Percentiles rank a stretch among this genome's conserved stretches.
Conservation (phyloP, 2,113 vertebrate species). For the Trematocara nigrifrons region DNA sequence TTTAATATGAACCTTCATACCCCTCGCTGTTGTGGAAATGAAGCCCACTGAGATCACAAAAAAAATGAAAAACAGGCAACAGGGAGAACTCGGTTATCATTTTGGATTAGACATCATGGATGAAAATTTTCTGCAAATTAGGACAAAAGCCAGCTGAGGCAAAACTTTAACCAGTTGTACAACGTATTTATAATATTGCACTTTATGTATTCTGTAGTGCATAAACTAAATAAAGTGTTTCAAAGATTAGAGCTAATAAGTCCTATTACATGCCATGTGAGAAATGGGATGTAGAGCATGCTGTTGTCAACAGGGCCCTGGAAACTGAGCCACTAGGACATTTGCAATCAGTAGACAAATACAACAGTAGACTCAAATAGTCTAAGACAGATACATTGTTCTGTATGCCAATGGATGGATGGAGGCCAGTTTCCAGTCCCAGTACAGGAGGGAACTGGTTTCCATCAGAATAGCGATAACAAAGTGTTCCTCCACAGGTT, state of each 20-base stretch:
- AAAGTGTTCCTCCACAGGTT: background rate
- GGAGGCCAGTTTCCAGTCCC: background rate
- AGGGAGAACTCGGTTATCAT: background rate
- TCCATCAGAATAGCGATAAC: background rate
- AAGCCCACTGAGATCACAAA: background rate
- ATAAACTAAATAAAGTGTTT: background rate
- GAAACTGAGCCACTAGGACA: slow-evolving; percentile 8
- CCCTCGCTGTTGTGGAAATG: background rate
- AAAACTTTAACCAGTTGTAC: background rate
- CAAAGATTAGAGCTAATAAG: background rate
- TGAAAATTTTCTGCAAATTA: background rate
- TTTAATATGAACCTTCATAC: background rate
- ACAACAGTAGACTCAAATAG: background rate
- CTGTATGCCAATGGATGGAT: background rate
- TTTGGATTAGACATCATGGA: background rate
- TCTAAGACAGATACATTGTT: background rate
- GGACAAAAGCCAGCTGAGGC: background rate
- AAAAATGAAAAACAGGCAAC: background rate
- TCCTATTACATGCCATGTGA: background rate
- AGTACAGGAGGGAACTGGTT: background rate
- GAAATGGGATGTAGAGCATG: background rate
- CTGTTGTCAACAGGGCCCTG: background rate
- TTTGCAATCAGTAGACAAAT: slow-evolving; percentile 12
- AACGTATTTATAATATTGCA: background rate
- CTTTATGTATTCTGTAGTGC: background rate